A percentile compares a stretch with the other conserved stretches of the same genome.
These are phyloP conservation scores for Sciurus vulgaris DNA, from an alignment of 2,797 vertebrate genomes.

Conservation along the genomic window DNA sequence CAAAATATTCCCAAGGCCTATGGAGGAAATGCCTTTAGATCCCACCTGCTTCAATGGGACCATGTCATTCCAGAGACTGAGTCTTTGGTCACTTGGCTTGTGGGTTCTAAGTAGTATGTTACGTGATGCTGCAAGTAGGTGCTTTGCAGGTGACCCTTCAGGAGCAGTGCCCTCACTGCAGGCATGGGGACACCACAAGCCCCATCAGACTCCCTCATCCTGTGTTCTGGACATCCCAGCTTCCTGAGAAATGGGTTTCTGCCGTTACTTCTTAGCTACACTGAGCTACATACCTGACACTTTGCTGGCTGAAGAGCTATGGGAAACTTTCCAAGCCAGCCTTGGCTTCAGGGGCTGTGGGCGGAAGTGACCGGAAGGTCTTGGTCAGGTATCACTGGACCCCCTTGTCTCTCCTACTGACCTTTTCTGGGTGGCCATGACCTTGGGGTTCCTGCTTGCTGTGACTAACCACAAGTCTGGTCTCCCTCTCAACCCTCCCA, in stretches of 20 bases:
- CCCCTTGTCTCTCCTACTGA: not conserved
- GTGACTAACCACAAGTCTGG: not conserved
- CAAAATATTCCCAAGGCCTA: not conserved
- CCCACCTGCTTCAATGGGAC: not conserved
- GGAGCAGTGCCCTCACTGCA: not conserved
- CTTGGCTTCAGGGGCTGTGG: not conserved
- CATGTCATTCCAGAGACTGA: not conserved
- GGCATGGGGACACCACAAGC: not conserved
- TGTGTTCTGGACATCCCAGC: not conserved
- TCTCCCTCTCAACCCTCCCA: not conserved
- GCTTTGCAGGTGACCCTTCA: not conserved
- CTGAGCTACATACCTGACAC: not conserved
- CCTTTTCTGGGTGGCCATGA: not conserved
- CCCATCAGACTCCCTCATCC: accelerated
- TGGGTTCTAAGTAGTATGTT: not conserved
- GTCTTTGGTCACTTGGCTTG: not conserved
- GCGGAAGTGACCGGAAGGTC: not conserved
- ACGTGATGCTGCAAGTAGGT: not conserved
- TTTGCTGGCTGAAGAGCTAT: not conserved
- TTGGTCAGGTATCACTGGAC: not conserved
- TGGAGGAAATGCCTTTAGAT: not conserved
- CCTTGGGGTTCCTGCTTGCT: not conserved
- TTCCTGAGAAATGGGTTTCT: not conserved
- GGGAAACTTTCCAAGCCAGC: not conserved
- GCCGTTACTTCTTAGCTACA: not conserved